These are phyloP conservation scores for Tribolium freemani DNA, from an alignment of 2,888 invertebrate genomes.

Conservation along the genomic window DNA sequence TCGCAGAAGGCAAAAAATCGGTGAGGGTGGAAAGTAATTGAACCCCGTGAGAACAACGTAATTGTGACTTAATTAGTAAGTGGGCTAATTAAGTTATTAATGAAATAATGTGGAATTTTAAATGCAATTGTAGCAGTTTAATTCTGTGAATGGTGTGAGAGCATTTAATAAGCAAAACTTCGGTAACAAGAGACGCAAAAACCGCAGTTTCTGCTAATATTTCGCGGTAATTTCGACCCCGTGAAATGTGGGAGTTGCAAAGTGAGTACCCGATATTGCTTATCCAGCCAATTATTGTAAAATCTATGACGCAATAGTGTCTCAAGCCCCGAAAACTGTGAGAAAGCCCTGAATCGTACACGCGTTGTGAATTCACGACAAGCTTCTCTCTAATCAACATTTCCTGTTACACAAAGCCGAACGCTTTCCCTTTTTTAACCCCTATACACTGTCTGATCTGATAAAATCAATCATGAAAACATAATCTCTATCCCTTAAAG, in stretches of 20 bases:
- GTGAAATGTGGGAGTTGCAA: conserved; percentile 13
- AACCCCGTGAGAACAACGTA: conserved; percentile 21
- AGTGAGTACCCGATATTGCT: conserved; percentile 23
- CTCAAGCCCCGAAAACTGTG: conserved; percentile 43
- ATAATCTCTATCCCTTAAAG: conserved; percentile 48
- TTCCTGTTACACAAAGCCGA: conserved; percentile 47
- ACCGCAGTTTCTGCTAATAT: conserved; percentile 37
- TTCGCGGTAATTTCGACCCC: conserved; percentile 26
- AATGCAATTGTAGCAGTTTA: conserved; percentile 35
- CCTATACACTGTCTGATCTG: conserved; percentile 46
- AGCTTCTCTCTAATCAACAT: conserved; percentile 49
- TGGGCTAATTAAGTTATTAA: conserved; percentile 34
- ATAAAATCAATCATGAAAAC: conserved; percentile 50
- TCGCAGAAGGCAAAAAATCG: no score
- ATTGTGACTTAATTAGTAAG: conserved; percentile 38
- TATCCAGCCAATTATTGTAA: conserved; percentile 39
- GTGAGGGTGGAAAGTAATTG: neutral
- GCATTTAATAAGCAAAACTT: conserved; percentile 41
- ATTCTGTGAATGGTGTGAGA: conserved; percentile 31
- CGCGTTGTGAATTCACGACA: conserved; percentile 48
- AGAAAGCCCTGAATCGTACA: conserved; percentile 44
- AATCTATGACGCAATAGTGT: conserved; percentile 44
- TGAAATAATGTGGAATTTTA: conserved; percentile 33
- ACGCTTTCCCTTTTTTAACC: conserved; percentile 44
- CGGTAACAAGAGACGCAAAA: conserved; percentile 27